Conservation (phyloP, 2,888 invertebrate species). For the Chydorus sphaericus region DNA sequence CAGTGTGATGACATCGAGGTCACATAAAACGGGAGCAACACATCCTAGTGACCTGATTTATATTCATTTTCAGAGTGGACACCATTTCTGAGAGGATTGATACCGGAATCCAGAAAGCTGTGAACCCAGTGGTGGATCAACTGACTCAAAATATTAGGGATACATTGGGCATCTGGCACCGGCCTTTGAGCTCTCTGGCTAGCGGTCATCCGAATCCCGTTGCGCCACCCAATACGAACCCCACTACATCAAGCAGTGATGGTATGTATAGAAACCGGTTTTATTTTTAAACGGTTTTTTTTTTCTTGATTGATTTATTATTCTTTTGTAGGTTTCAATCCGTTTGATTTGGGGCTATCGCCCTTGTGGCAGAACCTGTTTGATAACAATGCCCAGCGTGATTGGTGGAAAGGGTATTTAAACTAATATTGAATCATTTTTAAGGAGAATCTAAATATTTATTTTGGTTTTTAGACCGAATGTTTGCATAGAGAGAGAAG, state of each 20-base stretch:
- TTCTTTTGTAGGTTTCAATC: not conserved
- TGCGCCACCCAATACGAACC: not conserved
- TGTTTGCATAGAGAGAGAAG: constrained; percentile 45
- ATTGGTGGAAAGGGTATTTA: constrained; percentile 36
- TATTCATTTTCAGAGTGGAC: too few species aligned
- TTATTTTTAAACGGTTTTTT: not conserved
- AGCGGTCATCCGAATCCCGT: not conserved
- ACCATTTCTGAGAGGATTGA: not conserved
- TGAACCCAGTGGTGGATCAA: constrained; percentile 2
- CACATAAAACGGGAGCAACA: too few species aligned
- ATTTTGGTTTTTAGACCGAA: constrained; percentile 34
- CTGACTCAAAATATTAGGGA: constrained; percentile 1
- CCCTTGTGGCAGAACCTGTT: constrained; percentile 4
- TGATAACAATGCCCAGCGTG: constrained; percentile 3
- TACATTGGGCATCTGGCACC: not conserved
- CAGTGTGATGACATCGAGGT: too few species aligned
- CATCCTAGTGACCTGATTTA: too few species aligned
- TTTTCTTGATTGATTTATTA: not conserved
- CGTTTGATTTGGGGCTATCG: constrained; percentile 6
- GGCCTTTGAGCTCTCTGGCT: not conserved
- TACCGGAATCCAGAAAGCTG: not conserved
- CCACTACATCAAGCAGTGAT: not conserved
- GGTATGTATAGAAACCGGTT: not conserved
- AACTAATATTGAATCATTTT: not conserved
- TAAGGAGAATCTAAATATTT: not conserved